Conservation (phyloP, 2,888 invertebrate genomes). For the Allacma fusca region DNA sequence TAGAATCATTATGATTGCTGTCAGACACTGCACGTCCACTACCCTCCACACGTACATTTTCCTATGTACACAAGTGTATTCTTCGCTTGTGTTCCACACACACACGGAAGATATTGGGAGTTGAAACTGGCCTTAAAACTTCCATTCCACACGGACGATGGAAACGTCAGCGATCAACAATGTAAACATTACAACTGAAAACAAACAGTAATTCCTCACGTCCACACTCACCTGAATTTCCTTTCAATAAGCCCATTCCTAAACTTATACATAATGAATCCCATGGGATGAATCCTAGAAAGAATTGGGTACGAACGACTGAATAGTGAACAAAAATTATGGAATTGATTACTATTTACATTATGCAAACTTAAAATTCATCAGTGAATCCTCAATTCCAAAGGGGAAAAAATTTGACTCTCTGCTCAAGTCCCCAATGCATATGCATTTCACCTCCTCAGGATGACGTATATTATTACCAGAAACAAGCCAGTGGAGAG, state of each 20-base stretch:
- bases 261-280: background rate
- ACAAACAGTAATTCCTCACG: constrained; percentile 25
- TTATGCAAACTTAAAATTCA: constrained; percentile 12
- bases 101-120: background rate
- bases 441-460: background rate
- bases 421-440: background rate
- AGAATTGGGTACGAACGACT: background rate
- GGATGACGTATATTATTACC: background rate
- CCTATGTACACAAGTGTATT: background rate
- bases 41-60: background rate
- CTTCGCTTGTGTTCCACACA: background rate
- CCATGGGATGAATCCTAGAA: no score
- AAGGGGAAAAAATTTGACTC: background rate
- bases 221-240: constrained; percentile 28
- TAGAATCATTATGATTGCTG: constrained; percentile 6
- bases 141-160: background rate
- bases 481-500: no score
- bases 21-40: background rate
- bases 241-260: constrained; percentile 22
- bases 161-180: background rate
- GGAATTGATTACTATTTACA: constrained; percentile 12
- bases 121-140: constrained; percentile 3
- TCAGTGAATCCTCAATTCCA: background rate
- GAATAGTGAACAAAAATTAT: background rate
- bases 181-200: constrained; percentile 2